phyloP scores from a whole-genome alignment of 2,888 invertebrate genomes.

The Leucoma salicis region DNA sequence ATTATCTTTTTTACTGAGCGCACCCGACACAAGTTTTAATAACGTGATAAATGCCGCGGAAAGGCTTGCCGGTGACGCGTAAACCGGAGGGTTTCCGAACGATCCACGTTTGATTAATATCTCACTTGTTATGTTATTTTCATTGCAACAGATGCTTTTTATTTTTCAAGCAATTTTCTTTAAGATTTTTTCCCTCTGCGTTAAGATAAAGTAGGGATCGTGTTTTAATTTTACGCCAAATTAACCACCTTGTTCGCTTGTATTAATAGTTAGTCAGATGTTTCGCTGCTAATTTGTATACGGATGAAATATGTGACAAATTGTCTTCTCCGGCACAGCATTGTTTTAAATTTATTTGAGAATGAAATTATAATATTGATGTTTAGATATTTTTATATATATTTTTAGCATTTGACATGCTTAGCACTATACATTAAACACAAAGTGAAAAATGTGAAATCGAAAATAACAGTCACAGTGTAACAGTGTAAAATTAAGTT shows the following conservation, averaged over 20 bases:
- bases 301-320: conserved; percentile 10
- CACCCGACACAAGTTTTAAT: conserved; percentile 75
- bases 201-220: conserved; percentile 52
- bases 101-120: conserved; percentile 44
- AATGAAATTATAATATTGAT: too few relatives aligned
- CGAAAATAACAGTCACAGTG: too few relatives aligned
- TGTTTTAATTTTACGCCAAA: conserved; percentile 70
- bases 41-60: conserved; percentile 80
- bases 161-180: conserved; percentile 61
- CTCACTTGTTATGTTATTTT: conserved; percentile 57
- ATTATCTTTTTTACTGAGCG: conserved; percentile 80
- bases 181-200: conserved; percentile 30
- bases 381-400: too few relatives aligned
- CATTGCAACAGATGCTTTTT: conserved; percentile 61
- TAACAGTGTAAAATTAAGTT: too few relatives aligned
- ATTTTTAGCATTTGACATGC: too few relatives aligned
- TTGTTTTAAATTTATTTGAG: neutral
- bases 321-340: conserved; percentile 8
- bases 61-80: conserved; percentile 78
- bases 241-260: conserved; percentile 56
- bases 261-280: conserved; percentile 45
- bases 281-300: conserved; percentile 30
- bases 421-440: too few relatives aligned
- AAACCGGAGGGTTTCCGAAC: conserved; percentile 52
- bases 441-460: too few relatives aligned